Evolutionary conservation across 2,113 vertebrate genomes (phyloP).

Genomic region (Xyliphius kryptos): DNA sequence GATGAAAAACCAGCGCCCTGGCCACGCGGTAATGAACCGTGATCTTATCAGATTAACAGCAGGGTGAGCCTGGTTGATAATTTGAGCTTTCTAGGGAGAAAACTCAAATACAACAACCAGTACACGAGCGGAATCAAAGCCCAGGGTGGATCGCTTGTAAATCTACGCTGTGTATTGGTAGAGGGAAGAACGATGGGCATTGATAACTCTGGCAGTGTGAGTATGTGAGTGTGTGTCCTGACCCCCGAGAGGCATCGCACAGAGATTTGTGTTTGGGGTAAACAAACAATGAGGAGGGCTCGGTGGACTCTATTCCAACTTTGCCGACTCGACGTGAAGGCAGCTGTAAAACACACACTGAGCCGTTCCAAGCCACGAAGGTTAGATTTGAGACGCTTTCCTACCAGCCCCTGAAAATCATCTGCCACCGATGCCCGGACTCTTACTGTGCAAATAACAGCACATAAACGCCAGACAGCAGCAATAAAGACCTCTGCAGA

Average conservation of each 20-base stretch:
- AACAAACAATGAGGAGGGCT: constrained; percentile 7
- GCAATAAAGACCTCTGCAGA: constrained; percentile 3
- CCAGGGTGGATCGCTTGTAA: too few relatives aligned
- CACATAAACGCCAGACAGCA: constrained; percentile 12
- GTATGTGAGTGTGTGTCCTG: too few relatives aligned
- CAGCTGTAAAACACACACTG: not conserved
- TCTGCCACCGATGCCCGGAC: constrained; percentile 6
- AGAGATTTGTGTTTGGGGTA: constrained; percentile 11
- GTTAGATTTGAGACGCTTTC: not conserved
- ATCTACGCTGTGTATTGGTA: too few relatives aligned
- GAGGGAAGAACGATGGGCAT: too few relatives aligned
- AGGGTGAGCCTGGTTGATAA: not conserved
- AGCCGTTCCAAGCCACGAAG: not conserved
- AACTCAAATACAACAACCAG: not conserved
- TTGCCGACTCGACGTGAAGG: constrained; percentile 27
- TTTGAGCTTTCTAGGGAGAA: not conserved
- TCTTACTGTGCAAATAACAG: constrained; percentile 15
- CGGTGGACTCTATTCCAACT: not conserved
- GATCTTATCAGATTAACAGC: constrained; percentile 24
- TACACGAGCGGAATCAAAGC: not conserved
- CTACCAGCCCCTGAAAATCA: constrained; percentile 2
- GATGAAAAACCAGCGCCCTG: constrained; percentile 6
- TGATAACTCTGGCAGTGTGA: too few relatives aligned
- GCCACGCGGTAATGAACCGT: constrained; percentile 13
- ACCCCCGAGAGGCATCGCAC: not conserved